These are phyloP conservation scores for Drosophila sp. DNA, from an alignment of 1,140 invertebrate genomes.

Conservation along the genomic window DNA sequence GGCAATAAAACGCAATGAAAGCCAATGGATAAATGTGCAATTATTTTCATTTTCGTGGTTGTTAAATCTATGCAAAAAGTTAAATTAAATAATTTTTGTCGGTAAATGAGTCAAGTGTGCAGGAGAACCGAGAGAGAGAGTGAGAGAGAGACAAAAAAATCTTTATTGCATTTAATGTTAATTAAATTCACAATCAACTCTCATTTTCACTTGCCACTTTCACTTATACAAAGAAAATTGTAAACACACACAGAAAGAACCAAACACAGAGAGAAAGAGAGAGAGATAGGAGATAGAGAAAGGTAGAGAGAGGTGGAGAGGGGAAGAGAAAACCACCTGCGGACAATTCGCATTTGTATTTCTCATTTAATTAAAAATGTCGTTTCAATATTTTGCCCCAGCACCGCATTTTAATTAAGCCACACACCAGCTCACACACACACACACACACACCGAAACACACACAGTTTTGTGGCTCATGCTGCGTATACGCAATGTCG, in stretches of 20 bases:
- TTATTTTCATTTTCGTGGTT: slow-evolving; percentile 7
- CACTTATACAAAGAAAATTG: slow-evolving; percentile 41
- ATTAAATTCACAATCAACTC: slow-evolving; percentile 39
- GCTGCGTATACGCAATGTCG: slow-evolving; percentile 55
- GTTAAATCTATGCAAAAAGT: slow-evolving; percentile 13
- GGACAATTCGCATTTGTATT: slow-evolving; percentile 37
- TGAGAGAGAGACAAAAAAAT: slow-evolving; percentile 20
- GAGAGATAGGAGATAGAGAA: neutral
- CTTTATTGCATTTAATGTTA: slow-evolving; percentile 27
- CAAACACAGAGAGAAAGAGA: slow-evolving; percentile 2
- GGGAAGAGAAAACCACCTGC: slow-evolving; percentile 29
- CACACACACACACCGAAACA: slow-evolving; percentile 18
- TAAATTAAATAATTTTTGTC: slow-evolving; percentile 13
- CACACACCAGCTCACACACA: slow-evolving; percentile 32
- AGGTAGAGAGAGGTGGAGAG: neutral
- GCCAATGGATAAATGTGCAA: slow-evolving; percentile 3
- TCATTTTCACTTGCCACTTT: slow-evolving; percentile 11
- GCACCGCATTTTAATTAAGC: slow-evolving; percentile 68
- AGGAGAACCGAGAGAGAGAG: slow-evolving; percentile 30
- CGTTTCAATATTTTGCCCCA: slow-evolving; percentile 38
- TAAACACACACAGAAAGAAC: slow-evolving; percentile 3
- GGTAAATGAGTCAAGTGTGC: neutral
- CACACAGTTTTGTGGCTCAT: slow-evolving; percentile 41
- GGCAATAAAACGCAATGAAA: slow-evolving; percentile 1
- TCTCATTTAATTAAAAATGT: slow-evolving; percentile 62